phyloP scores from a whole-genome alignment of 2,888 invertebrate genomes.

The Sussaba pulchella region DNA sequence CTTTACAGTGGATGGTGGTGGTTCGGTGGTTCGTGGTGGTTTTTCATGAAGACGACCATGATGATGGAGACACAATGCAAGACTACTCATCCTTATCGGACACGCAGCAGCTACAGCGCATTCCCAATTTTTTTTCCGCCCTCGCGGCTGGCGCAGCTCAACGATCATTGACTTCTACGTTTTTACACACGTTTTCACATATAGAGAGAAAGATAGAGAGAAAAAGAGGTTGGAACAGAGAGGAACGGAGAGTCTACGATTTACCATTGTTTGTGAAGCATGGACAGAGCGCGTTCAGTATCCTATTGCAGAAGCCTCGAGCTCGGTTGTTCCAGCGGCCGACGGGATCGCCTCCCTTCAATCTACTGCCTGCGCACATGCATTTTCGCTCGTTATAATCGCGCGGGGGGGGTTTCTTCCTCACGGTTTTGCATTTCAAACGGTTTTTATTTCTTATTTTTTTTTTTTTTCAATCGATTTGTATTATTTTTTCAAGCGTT shows the following conservation, averaged over 20 bases:
- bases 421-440: slow-evolving; percentile 32
- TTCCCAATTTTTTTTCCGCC: slow-evolving; percentile 14
- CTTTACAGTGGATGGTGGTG: slow-evolving; percentile 35
- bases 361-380: slow-evolving; percentile 81
- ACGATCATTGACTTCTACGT: slow-evolving; percentile 56
- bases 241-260: slow-evolving; percentile 76
- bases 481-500: slow-evolving; percentile 22
- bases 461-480: slow-evolving; percentile 16
- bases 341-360: slow-evolving; percentile 79
- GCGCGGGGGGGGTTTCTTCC: slow-evolving; percentile 12
- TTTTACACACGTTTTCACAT: slow-evolving; percentile 44
- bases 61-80: slow-evolving; percentile 54
- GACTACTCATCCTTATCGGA: slow-evolving; percentile 53
- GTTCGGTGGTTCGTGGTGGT: slow-evolving; percentile 44
- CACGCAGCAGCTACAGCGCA: slow-evolving; percentile 38
- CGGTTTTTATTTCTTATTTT: slow-evolving; percentile 17
- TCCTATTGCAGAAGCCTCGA: slow-evolving; percentile 83
- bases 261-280: slow-evolving; percentile 84
- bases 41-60: slow-evolving; percentile 37
- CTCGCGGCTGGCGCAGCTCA: slow-evolving; percentile 33
- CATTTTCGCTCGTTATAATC: slow-evolving; percentile 67
- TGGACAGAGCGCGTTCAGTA: slow-evolving; percentile 82
- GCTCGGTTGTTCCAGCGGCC: slow-evolving; percentile 83
- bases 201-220: too few species aligned
- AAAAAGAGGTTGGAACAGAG: background rate